These are phyloP conservation scores for Carpatolechia fugitivella DNA, from an alignment of 2,888 invertebrate genomes.

Conservation along the genomic window DNA sequence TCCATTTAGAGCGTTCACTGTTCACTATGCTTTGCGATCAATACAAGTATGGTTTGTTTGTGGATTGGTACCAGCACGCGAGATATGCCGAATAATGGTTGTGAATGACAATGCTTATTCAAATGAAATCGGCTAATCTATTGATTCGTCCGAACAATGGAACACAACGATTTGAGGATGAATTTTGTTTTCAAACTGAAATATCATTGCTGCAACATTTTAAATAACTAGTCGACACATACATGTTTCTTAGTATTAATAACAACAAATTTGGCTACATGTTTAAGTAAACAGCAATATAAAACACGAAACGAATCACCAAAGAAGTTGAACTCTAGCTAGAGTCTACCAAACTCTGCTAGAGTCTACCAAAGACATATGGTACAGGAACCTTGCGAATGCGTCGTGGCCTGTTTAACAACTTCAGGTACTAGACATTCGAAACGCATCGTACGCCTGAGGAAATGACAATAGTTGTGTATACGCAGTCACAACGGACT, in stretches of 20 bases:
- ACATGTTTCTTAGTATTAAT: too few species aligned
- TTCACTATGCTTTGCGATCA: not conserved
- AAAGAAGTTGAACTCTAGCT: too few species aligned
- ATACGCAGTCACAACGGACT: conserved; percentile 55
- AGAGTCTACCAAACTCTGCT: too few species aligned
- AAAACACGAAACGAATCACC: too few species aligned
- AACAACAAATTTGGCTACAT: too few species aligned
- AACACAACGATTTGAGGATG: conserved; percentile 3
- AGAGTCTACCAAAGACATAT: not conserved
- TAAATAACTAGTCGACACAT: too few species aligned
- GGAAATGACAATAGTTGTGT: conserved; percentile 61
- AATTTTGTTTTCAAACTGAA: conserved; percentile 4
- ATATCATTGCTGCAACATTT: not conserved
- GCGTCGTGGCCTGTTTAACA: conserved; percentile 7
- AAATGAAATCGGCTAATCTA: conserved; percentile 12
- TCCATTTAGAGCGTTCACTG: not conserved
- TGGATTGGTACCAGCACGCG: not conserved
- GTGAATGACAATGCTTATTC: conserved; percentile 10
- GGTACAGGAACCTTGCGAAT: conserved; percentile 3
- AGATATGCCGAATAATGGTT: conserved; percentile 5
- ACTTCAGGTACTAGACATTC: conserved; percentile 14
- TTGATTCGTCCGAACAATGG: conserved; percentile 10
- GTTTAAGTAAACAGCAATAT: too few species aligned
- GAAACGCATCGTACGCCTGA: conserved; percentile 34
- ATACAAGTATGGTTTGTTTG: not conserved